A percentile compares a stretch with the other conserved stretches of the same genome.
These are phyloP conservation scores for Anabas testudineus DNA, from an alignment of 2,797 vertebrate genomes.

Conservation along the genomic window DNA sequence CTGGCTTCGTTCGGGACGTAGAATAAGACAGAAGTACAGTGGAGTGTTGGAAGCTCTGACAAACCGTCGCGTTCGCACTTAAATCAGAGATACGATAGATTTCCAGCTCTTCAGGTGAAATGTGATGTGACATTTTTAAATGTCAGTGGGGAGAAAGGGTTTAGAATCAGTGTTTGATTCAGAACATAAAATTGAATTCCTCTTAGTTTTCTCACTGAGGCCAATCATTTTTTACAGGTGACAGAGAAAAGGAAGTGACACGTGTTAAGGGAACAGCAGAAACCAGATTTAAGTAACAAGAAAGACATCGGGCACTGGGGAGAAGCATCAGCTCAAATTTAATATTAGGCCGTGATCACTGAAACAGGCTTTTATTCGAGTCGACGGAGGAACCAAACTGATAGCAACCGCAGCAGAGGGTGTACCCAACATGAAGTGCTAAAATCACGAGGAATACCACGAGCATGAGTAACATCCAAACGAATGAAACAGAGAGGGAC, in stretches of 20 bases:
- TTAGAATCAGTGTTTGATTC: no score
- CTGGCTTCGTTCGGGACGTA: no score
- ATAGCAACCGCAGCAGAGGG: background rate
- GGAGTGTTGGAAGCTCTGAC: no score
- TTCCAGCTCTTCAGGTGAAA: no score
- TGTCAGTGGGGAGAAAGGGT: no score
- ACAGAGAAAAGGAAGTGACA: background rate
- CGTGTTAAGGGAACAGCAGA: background rate
- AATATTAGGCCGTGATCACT: background rate
- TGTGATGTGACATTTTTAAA: no score
- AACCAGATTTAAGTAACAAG: background rate
- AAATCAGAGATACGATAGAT: no score
- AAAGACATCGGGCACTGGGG: background rate
- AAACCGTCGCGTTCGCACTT: no score
- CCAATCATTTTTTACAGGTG: no score
- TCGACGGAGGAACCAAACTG: background rate
- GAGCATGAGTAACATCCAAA: conserved; percentile 34
- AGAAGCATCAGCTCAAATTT: background rate
- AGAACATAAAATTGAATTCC: no score
- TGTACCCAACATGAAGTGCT: background rate
- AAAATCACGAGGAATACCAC: conserved; percentile 28
- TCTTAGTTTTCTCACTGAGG: no score
- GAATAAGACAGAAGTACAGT: no score
- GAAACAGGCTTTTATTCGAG: background rate
- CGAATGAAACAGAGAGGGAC: conserved; percentile 24